phyloP scores from a whole-genome alignment of 2,113 vertebrate genomes.

The Synodontis membranacea region DNA sequence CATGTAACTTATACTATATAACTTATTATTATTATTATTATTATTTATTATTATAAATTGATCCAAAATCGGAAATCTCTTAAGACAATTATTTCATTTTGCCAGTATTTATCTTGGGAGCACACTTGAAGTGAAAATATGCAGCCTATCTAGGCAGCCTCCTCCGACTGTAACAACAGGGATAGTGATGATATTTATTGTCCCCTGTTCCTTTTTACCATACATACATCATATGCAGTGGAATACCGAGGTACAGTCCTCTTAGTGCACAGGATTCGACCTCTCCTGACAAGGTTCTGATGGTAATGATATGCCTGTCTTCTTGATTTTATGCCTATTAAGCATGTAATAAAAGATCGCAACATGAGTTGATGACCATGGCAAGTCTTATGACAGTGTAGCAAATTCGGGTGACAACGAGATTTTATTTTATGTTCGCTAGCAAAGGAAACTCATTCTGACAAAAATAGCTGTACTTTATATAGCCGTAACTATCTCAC shows the following conservation, averaged over 20 bases:
- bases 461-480: not conserved
- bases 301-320: slow-evolving; percentile 31
- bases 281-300: not conserved
- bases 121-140: not conserved
- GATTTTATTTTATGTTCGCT: slow-evolving; percentile 18
- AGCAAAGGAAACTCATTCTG: not conserved
- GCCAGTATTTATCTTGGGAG: not conserved
- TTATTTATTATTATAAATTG: not conserved
- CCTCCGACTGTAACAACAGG: not conserved
- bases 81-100: not conserved
- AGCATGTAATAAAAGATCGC: slow-evolving; percentile 20
- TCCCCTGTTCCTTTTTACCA: not conserved
- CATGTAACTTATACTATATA: no score
- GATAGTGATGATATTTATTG: not conserved
- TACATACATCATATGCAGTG: not conserved
- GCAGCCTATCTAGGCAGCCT: not conserved
- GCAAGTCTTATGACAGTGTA: slow-evolving; percentile 17
- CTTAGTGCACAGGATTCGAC: not conserved
- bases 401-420: slow-evolving; percentile 49
- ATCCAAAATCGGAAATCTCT: not conserved
- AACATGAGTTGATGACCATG: slow-evolving; percentile 9
- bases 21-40: no score
- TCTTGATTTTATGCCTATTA: slow-evolving; percentile 30
- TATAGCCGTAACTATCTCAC: not conserved
- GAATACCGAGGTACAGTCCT: not conserved